Evolutionary conservation across 2,113 vertebrate species (phyloP).

Genomic region (Caloenas nicobarica): DNA sequence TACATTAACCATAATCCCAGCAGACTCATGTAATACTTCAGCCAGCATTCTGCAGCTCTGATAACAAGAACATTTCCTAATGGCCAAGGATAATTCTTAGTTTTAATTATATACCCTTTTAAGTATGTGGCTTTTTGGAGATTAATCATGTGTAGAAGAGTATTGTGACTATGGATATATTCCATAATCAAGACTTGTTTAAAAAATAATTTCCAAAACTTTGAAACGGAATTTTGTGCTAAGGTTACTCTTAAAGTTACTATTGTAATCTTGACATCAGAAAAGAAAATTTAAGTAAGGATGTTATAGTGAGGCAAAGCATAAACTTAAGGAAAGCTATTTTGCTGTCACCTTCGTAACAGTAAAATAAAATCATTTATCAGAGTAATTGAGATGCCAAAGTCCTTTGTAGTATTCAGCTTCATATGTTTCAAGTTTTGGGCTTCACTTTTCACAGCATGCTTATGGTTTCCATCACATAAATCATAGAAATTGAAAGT

Average conservation of each 20-base stretch:
- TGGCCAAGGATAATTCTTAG: not conserved
- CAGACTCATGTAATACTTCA: slow-evolving; percentile 1
- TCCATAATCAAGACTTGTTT: not conserved
- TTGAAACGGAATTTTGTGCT: not conserved
- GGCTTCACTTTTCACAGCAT: slow-evolving; percentile 16
- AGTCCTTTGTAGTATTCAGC: not conserved
- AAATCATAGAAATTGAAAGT: slow-evolving; percentile 42
- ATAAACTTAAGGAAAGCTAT: slow-evolving; percentile 3
- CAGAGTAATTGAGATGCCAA: not conserved
- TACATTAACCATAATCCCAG: slow-evolving; percentile 21
- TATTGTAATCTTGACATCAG: not conserved
- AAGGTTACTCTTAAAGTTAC: not conserved
- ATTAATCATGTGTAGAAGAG: not conserved
- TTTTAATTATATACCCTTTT: slow-evolving; percentile 8
- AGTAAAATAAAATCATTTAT: slow-evolving; percentile 8
- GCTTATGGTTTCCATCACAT: not conserved
- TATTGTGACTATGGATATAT: not conserved
- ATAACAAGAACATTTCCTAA: slow-evolving; percentile 8
- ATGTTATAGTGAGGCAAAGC: not conserved
- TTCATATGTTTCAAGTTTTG: slow-evolving; percentile 20
- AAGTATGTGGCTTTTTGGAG: not conserved
- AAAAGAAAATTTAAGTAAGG: not conserved
- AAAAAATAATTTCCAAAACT: not conserved
- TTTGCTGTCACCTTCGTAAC: slow-evolving; percentile 11
- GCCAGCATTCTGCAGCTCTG: not conserved